Conservation (phyloP, 1,140 invertebrate genomes). For the Drosophila tani region DNA sequence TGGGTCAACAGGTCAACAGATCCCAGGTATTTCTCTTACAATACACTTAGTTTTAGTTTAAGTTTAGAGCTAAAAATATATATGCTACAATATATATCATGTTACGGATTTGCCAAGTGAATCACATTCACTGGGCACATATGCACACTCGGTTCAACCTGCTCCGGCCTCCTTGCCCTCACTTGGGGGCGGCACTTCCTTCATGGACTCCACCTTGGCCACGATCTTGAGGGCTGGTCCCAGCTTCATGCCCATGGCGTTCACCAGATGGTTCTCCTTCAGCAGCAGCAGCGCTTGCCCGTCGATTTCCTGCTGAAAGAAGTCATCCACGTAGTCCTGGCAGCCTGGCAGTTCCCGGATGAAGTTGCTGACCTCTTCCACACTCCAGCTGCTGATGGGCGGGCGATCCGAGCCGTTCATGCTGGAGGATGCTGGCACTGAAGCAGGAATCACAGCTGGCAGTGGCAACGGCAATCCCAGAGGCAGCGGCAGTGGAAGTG, state of each 20-base stretch:
- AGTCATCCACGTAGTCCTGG: slow-evolving; percentile 97
- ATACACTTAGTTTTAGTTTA: not conserved
- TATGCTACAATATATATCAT: slow-evolving; percentile 1
- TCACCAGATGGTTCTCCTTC: slow-evolving; percentile 97
- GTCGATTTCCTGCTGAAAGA: slow-evolving; percentile 97
- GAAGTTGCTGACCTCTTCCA: slow-evolving; percentile 93
- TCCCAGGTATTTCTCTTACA: not conserved
- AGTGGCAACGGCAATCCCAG: slow-evolving; percentile 18
- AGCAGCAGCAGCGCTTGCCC: slow-evolving; percentile 96
- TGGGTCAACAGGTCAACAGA: not conserved
- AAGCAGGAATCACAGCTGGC: not conserved
- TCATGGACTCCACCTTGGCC: slow-evolving; percentile 86
- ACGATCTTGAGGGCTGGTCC: slow-evolving; percentile 98
- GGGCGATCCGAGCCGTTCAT: slow-evolving; percentile 37
- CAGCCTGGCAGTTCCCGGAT: slow-evolving; percentile 95
- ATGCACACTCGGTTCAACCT: slow-evolving; percentile 4
- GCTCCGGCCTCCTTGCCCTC: slow-evolving; percentile 48
- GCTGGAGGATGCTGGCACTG: not conserved
- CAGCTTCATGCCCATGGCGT: slow-evolving; percentile 97
- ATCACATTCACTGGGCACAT: slow-evolving; percentile 9
- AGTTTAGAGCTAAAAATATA: not conserved
- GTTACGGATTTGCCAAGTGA: slow-evolving; percentile 3
- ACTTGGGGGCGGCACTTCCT: slow-evolving; percentile 55
- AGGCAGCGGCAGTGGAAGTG: slow-evolving; percentile 1
- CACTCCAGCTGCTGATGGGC: slow-evolving; percentile 85